Percentiles rank a stretch among this genome's conserved stretches.
phyloP scores from a whole-genome alignment of 2,888 invertebrate species.

The Apoda limacodes region DNA sequence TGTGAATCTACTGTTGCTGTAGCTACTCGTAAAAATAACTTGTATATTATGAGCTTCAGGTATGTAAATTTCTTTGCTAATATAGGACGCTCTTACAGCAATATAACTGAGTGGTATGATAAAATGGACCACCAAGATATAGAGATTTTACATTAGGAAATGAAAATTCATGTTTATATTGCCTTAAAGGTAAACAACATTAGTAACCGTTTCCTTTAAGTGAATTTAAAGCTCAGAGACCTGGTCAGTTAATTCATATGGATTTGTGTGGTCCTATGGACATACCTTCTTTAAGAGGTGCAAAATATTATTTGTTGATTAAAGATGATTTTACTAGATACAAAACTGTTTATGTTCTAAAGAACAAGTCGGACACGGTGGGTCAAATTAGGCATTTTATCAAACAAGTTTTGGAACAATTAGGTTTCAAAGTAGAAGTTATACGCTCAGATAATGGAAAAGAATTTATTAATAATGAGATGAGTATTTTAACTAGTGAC shows the following conservation, averaged over 20 bases:
- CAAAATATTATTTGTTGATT: constrained; percentile 3
- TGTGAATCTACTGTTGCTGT: neutral
- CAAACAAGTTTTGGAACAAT: neutral
- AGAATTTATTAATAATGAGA: neutral
- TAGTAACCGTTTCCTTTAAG: neutral
- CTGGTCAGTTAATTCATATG: constrained; percentile 3
- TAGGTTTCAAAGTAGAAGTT: neutral
- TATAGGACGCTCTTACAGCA: neutral
- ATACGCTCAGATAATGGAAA: neutral
- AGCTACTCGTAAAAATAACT: neutral
- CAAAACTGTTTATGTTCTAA: constrained; percentile 4
- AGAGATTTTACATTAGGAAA: neutral
- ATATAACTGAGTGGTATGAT: neutral
- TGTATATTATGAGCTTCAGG: neutral
- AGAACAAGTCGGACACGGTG: constrained; percentile 3
- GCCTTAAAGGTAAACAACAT: constrained; percentile 3
- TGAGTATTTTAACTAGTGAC: constrained; percentile 1
- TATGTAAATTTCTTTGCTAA: neutral
- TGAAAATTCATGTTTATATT: constrained; percentile 1
- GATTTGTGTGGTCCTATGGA: constrained; percentile 9
- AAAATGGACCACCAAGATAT: neutral
- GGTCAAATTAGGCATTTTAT: neutral
- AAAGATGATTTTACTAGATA: constrained; percentile 4
- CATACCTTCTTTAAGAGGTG: constrained; percentile 2
- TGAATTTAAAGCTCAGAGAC: constrained; percentile 1